These are phyloP conservation scores for Chaunax sp. DNA, from an alignment of 2,797 vertebrate genomes.

Conservation along the genomic window DNA sequence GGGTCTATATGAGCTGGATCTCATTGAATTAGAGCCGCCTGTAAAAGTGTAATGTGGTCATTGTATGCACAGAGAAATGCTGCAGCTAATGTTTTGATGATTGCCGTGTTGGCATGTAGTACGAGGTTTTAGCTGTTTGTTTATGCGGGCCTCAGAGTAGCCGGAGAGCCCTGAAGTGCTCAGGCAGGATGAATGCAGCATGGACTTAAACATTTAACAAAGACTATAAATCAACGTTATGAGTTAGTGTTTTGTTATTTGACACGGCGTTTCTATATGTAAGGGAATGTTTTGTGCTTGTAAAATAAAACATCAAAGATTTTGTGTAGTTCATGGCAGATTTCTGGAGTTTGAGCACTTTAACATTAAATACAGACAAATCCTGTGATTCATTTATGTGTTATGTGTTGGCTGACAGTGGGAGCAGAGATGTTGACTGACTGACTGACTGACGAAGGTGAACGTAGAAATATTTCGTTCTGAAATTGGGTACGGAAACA, in stretches of 20 bases:
- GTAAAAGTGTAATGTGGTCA: constrained; percentile 24
- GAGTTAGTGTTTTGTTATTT: neutral
- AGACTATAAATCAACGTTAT: neutral
- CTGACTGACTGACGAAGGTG: too few relatives aligned
- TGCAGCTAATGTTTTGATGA: constrained; percentile 30
- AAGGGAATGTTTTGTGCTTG: neutral
- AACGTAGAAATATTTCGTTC: too few relatives aligned
- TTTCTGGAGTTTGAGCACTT: too few relatives aligned
- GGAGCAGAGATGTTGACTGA: neutral
- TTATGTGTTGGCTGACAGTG: neutral
- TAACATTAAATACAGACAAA: too few relatives aligned
- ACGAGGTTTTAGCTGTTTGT: constrained; percentile 12
- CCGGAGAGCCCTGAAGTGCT: neutral
- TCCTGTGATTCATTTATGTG: too few relatives aligned
- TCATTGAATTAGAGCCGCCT: constrained; percentile 5
- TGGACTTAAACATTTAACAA: neutral
- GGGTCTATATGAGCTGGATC: constrained; percentile 26
- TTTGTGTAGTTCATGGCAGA: too few relatives aligned
- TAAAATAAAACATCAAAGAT: neutral
- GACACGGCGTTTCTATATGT: too few relatives aligned
- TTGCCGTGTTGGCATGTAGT: constrained; percentile 19
- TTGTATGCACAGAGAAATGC: constrained; percentile 1
- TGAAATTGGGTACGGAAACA: too few relatives aligned
- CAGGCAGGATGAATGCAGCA: neutral
- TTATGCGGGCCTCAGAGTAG: constrained; percentile 3